Evolutionary conservation across 2,888 invertebrate species (phyloP).

Genomic region (Chrysotoxum bicinctum): DNA sequence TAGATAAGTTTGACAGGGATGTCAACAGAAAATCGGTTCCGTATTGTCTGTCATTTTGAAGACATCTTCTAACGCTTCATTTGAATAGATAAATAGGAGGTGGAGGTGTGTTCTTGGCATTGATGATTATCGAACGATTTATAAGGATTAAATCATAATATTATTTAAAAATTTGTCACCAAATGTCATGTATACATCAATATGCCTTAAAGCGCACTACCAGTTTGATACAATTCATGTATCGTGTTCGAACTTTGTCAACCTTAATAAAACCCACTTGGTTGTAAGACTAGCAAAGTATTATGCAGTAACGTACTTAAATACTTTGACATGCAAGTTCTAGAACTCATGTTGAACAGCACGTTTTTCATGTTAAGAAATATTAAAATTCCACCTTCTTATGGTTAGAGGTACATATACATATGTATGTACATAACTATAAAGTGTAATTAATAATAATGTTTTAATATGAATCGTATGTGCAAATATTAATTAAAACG

Average conservation of each 20-base stretch:
- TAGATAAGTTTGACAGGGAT: background rate
- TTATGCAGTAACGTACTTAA: background rate
- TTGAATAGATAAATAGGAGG: background rate
- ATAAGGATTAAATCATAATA: background rate
- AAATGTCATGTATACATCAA: conserved; percentile 10
- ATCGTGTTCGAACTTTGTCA: conserved; percentile 8
- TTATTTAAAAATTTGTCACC: conserved; percentile 9
- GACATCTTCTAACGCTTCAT: background rate
- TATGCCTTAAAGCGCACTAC: background rate
- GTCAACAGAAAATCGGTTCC: background rate
- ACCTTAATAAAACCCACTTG: background rate
- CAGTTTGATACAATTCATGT: background rate
- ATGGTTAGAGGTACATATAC: background rate
- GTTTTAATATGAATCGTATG: background rate
- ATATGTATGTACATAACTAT: background rate
- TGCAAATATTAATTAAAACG: background rate
- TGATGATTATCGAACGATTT: background rate
- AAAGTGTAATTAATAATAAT: background rate
- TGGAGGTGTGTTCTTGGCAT: background rate
- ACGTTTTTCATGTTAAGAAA: conserved; percentile 12
- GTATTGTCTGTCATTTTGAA: background rate
- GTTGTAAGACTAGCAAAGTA: background rate
- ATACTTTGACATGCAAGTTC: background rate
- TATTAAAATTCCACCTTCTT: background rate
- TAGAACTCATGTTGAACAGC: background rate